Percentiles rank a stretch among this genome's conserved stretches.
Conservation (phyloP, 2,797 vertebrate species). For the Podarcis siculus region DNA sequence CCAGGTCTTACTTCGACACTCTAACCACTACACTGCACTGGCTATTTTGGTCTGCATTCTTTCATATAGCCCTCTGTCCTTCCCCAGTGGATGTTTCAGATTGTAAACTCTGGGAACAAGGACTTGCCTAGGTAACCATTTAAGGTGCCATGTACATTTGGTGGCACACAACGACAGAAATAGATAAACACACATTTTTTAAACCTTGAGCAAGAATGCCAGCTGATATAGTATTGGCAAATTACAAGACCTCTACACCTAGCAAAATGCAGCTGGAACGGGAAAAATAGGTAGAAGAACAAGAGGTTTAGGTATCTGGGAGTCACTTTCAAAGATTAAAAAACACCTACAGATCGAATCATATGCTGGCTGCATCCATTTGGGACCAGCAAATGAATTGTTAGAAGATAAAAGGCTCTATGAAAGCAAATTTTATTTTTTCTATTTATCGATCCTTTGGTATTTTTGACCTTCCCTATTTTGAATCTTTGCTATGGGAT, state of each 20-base stretch:
- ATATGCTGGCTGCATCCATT: background rate
- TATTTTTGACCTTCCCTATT: background rate
- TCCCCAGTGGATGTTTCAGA: background rate
- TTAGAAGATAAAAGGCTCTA: background rate
- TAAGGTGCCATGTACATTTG: background rate
- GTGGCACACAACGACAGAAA: background rate
- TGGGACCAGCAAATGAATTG: background rate
- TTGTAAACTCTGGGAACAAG: background rate
- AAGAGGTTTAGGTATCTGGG: background rate
- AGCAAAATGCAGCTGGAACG: background rate
- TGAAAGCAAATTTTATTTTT: slow-evolving; percentile 2
- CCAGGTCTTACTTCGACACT: too few relatives aligned
- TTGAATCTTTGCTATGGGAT: background rate
- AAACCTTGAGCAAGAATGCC: slow-evolving; percentile 9
- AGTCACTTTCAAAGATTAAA: background rate
- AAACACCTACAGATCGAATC: background rate
- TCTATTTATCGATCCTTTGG: background rate
- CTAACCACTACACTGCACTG: too few relatives aligned
- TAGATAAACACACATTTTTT: slow-evolving; percentile 20
- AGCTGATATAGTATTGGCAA: slow-evolving; percentile 32
- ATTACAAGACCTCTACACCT: slow-evolving; percentile 11
- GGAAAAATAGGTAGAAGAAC: background rate
- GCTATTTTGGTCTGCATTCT: background rate
- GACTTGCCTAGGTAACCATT: background rate
- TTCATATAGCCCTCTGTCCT: background rate